Conservation (phyloP, 2,113 vertebrate genomes). For the Marmota flaviventris region DNA sequence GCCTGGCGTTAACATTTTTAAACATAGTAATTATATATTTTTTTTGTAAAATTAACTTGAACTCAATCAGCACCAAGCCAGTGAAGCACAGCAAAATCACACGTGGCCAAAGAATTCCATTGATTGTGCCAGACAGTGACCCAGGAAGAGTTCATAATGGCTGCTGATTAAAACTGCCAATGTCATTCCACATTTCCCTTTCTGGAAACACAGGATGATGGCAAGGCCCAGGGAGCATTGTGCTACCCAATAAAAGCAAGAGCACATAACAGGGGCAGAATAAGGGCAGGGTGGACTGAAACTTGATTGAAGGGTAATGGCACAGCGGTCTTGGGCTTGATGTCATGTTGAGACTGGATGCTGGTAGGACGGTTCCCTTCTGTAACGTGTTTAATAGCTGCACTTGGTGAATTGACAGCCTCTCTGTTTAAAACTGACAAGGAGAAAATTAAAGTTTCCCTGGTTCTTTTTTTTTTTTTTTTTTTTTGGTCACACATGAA, state of each 20-base stretch:
- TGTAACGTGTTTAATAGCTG: background rate
- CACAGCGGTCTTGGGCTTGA: accelerated
- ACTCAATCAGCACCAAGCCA: background rate
- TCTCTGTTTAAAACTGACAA: constrained; percentile 64
- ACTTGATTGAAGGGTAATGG: background rate
- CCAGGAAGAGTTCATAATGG: background rate
- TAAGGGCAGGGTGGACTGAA: background rate
- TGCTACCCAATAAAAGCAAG: background rate
- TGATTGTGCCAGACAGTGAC: background rate
- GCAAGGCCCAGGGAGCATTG: background rate
- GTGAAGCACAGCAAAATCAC: background rate
- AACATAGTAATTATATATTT: background rate
- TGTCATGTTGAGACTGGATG: background rate
- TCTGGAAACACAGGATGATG: background rate
- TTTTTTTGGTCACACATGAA: constrained; percentile 44
- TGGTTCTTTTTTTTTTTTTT: background rate
- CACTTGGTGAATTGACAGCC: background rate
- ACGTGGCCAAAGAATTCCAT: background rate
- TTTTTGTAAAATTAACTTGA: constrained; percentile 31
- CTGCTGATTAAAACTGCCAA: background rate
- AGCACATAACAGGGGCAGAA: background rate
- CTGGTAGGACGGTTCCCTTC: background rate
- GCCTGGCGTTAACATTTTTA: background rate
- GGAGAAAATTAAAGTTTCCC: constrained; percentile 60
- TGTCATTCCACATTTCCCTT: background rate